Evolutionary conservation across 2,888 invertebrate genomes (phyloP), one percentile per base, ranked within the genome.

Genomic region (Subacronicta megacephala): DNA sequence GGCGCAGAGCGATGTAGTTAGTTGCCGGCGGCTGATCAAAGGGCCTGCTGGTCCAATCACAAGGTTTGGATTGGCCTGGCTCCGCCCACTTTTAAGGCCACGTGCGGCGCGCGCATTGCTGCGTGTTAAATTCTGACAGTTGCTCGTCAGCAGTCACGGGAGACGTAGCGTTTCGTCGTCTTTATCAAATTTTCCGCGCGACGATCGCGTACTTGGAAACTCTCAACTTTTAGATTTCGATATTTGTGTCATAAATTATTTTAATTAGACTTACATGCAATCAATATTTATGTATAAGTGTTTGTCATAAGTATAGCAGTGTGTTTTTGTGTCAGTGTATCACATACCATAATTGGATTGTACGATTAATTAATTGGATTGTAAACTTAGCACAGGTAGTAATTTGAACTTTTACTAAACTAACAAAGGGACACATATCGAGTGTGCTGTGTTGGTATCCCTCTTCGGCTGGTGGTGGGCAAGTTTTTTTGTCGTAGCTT

Each of bases 21-120:
- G 93, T 89, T 85, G 91, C 88, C 90, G 90, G 88, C 92, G 89
- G 83, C 84, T 84, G 92, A 92, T 93, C 94, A 93, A 94, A 94
- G 93, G 83, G 78, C 71, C 67, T 55, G 73, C 62, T 74, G 59
- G 72, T 66, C 94, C 93, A 93, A 94, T 93, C 68, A 78, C 69
- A 62, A 64, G 44, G 62, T 75, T 49, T 68, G 69, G 68, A 80
- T 80, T 75, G 53, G 76, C 57, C 64, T 77, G 54, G 83, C 83
- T 57, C 90, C 92, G 86, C 93, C 92, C 81, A 75, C 78, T 66
- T 82, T 84, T 78, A 76, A 80, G 75, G 78, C 92, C 94, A 94
- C 94, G 94, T 94, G 94, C 88, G 86, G 82, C 93, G 93, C 92
- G 92, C 93, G 93, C 93, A 92, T 70, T 83, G 77, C 78, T 75